Percentiles rank a stretch among this genome's conserved stretches.
phyloP scores from a whole-genome alignment of 2,888 invertebrate genomes.

The Ptilodon capucinus region DNA sequence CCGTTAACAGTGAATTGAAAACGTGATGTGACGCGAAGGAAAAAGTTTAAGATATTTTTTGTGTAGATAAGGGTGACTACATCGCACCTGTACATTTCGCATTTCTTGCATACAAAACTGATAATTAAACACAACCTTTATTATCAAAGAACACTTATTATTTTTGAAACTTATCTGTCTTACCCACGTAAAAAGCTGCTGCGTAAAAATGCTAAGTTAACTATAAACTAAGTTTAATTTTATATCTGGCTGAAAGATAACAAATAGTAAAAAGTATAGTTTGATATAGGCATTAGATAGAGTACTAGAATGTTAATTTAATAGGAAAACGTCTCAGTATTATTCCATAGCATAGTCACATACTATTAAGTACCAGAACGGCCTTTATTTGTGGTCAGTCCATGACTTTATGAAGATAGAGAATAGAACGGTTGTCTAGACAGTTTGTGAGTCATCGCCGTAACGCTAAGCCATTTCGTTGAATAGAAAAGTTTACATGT shows the following conservation, averaged over 20 bases:
- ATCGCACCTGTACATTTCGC: neutral
- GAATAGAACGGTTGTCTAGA: slow-evolving; percentile 22
- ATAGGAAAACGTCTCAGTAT: too few species aligned
- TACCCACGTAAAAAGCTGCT: too few species aligned
- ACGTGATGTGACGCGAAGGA: neutral
- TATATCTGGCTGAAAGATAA: too few species aligned
- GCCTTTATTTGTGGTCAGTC: neutral
- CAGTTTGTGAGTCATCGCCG: slow-evolving; percentile 29
- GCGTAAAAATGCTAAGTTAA: too few species aligned
- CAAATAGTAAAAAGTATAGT: too few species aligned
- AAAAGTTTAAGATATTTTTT: neutral
- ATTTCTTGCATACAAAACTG: neutral
- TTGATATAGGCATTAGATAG: too few species aligned
- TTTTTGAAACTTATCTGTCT: too few species aligned
- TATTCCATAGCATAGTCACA: neutral
- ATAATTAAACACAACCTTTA: neutral
- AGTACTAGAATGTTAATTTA: too few species aligned
- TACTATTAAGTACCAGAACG: neutral
- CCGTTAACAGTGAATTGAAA: slow-evolving; percentile 2
- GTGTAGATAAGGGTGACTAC: neutral
- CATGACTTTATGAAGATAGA: slow-evolving; percentile 1
- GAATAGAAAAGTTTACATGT: slow-evolving; percentile 28
- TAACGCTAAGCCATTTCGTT: slow-evolving; percentile 30
- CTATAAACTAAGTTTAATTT: too few species aligned
- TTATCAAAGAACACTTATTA: too few species aligned